Evolutionary conservation across 2,888 invertebrate species (phyloP), one percentile per base, ranked within the genome.

Genomic region (Vesta saturnalis): DNA sequence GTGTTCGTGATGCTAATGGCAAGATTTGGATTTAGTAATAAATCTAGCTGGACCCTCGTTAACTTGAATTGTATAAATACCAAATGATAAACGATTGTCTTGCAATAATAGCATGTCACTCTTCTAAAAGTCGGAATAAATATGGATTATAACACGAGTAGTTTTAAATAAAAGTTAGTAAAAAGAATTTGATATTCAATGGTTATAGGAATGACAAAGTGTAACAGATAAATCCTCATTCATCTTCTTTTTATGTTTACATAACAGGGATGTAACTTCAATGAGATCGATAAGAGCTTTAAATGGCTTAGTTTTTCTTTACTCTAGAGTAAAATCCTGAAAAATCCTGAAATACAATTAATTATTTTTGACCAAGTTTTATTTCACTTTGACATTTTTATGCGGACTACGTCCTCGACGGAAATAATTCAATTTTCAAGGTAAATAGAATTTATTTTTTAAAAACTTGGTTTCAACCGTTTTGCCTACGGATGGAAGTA

Each of bases 51-150:
- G 60, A 22, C 47, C 47, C 59, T 60, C 60, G 60, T 57, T 67
- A 61, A 47, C 57, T 47, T 16, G 57, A 67, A 65, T 60, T 65
- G 23, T 55, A 54, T 65, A 65, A 65, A 67, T 67, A 56, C 61
- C 56, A 21, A 61, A 35, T 67, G 66, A 67, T 67, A 57, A 67
- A 67, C 55, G 66, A 60, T 61, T 52, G n/a, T n/a, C n/a, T n/a
- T n/a, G n/a, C n/a, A n/a, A n/a, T n/a, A n/a, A n/a, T n/a, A n/a
- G n/a, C n/a, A n/a, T n/a, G n/a, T n/a, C n/a, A n/a, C n/a, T n/a
- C n/a, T n/a, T n/a, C n/a, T n/a, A n/a, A n/a, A n/a, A n/a, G n/a
- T n/a, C 23, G 3, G 23, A 8, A 23, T 8, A 23, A 23, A 8
- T 8, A 23, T 23, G 4, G 23, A 3, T 8, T 23, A 8, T 23